Evolutionary conservation across 2,888 invertebrate genomes (phyloP).

Genomic region (Gandaritis pyraliata): DNA sequence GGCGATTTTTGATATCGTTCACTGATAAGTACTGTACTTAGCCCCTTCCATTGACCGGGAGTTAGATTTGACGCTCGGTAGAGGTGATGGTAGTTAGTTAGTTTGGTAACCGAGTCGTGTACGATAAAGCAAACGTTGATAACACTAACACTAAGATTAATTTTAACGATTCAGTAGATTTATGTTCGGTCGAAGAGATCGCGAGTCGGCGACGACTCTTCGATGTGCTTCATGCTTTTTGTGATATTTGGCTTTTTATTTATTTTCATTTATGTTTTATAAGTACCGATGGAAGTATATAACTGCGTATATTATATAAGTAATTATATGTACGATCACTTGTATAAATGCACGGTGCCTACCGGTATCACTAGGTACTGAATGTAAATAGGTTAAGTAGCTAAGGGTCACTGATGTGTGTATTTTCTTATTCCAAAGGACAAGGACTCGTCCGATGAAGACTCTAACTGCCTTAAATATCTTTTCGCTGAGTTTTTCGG

Average conservation of each 20-base stretch:
- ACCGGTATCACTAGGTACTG: constrained; percentile 21
- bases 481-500: constrained; percentile 88
- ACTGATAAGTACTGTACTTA: constrained; percentile 56
- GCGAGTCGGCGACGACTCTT: constrained; percentile 45
- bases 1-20: constrained; percentile 64
- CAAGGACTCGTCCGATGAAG: constrained; percentile 78
- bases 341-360: constrained; percentile 54
- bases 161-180: constrained; percentile 36
- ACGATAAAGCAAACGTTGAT: constrained; percentile 44
- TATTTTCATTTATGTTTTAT: constrained; percentile 59
- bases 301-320: constrained; percentile 41
- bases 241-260: constrained; percentile 81
- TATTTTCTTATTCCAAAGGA: constrained; percentile 75
- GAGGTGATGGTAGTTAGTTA: constrained; percentile 75
- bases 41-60: constrained; percentile 57
- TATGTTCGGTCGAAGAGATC: constrained; percentile 33
- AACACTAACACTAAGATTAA: constrained; percentile 26
- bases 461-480: constrained; percentile 89
- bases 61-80: constrained; percentile 65
- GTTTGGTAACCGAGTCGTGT: constrained; percentile 43
- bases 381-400: constrained; percentile 36
- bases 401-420: constrained; percentile 60
- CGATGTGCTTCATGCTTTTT: constrained; percentile 76
- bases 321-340: constrained; percentile 43
- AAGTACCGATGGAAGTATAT: constrained; percentile 45